Evolutionary conservation across 1,140 invertebrate genomes (phyloP), one percentile per base, ranked within the genome.

Genomic region (Idris sp.): DNA sequence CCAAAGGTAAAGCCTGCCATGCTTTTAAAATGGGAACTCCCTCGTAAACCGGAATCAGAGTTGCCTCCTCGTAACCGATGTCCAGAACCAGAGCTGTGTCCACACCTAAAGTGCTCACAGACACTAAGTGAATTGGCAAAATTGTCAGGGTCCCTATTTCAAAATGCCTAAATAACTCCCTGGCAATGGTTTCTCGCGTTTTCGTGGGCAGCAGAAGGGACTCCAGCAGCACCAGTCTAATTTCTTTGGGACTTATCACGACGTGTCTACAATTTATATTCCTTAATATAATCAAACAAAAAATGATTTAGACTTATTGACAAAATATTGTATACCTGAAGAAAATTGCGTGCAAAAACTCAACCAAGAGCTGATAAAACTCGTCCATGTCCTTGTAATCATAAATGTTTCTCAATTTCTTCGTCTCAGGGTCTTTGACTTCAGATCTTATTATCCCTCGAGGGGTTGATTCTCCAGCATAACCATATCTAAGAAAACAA

Each of bases 151-250:
- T 84, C 36, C 84, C 89, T 78, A 97, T 95, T 91, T 98, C 96
- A 89, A 94, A 98, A 84, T 98, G 96, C 33, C 90, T 89, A 81
- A 97, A 99, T 6, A 99, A 88, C 9, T 98, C 96, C 87, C 94
- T 95, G 0, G 96, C 96, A 1, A 99, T 84, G 0, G 93, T 95
- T 74, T 98, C 93, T 75, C 95, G 89, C 74, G 97, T 94, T 31
- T 91, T 82, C 1, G 94, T 94, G 0, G 95, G 92, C 26, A 92
- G 92, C 13, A 98, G 88, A 2, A 98, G 87, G 22, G 96, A 97
- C 87, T 99, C 97, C 19, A 98, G 91, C 38, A 99, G 89, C 0
- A 98, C 92, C 44, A 99, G 91, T 81, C 93, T 92, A 9, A 96
- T 89, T 78, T 98, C 97, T 86, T 98, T 98, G 0, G 97, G 96